Percentiles rank a stretch among this genome's conserved stretches.
These are phyloP conservation scores for Stramonita haemastoma DNA, from an alignment of 2,888 invertebrate genomes.

Conservation along the genomic window DNA sequence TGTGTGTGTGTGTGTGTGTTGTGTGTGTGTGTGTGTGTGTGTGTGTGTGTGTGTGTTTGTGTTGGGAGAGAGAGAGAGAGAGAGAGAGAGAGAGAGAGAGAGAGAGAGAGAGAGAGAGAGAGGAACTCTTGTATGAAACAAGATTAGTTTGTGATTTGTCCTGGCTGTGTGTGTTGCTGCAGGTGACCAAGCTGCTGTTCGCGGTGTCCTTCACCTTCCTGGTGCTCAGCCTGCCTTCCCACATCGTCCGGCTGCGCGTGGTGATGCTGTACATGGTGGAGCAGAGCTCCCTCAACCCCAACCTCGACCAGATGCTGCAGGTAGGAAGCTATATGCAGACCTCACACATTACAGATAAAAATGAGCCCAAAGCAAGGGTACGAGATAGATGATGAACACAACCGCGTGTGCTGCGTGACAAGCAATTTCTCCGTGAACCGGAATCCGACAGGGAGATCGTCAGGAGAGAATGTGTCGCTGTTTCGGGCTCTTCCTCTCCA, in stretches of 20 bases:
- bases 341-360: too few species aligned
- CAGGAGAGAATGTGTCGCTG: too few species aligned
- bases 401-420: too few species aligned
- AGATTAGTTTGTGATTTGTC: too few species aligned
- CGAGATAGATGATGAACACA: too few species aligned
- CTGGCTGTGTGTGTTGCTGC: conserved; percentile 39
- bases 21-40: conserved; percentile 1
- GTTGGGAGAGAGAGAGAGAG: neutral
- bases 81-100: neutral
- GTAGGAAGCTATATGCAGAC: neutral
- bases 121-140: too few species aligned
- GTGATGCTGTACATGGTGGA: conserved; percentile 40
- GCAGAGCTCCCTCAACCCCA: conserved; percentile 26
- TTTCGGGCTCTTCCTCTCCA: too few species aligned
- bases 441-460: too few species aligned
- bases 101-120: too few species aligned
- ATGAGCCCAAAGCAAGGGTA: too few species aligned
- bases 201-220: conserved; percentile 64
- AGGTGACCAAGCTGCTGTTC: conserved; percentile 61
- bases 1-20: neutral
- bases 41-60: neutral
- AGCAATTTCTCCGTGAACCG: too few species aligned
- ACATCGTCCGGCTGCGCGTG: conserved; percentile 56
- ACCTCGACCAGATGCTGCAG: conserved; percentile 45
- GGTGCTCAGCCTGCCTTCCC: conserved; percentile 62